Evolutionary conservation across 2,888 invertebrate species (phyloP).

Genomic region (Dromius quadrimaculatus): DNA sequence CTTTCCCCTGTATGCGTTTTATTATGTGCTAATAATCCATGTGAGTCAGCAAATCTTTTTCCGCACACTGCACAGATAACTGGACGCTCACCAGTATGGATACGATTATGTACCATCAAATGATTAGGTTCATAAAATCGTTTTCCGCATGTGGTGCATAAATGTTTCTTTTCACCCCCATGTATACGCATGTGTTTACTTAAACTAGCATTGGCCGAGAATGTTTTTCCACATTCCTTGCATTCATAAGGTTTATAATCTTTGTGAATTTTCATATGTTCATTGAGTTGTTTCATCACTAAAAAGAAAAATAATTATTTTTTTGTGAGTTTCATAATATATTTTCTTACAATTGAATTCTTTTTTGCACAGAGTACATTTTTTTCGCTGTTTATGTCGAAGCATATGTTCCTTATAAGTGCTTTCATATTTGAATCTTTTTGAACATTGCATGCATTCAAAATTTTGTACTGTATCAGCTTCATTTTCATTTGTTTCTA

Average conservation of each 20-base stretch:
- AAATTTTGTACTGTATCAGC: constrained; percentile 38
- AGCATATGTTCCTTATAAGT: constrained; percentile 60
- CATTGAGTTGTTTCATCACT: constrained; percentile 61
- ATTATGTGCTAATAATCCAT: constrained; percentile 61
- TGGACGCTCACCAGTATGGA: constrained; percentile 63
- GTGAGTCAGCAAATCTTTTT: constrained; percentile 62
- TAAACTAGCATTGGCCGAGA: constrained; percentile 59
- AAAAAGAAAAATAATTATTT: constrained; percentile 53
- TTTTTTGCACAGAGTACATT: constrained; percentile 61
- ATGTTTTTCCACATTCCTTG: constrained; percentile 61
- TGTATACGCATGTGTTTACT: constrained; percentile 62
- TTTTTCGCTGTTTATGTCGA: constrained; percentile 60
- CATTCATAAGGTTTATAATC: constrained; percentile 62
- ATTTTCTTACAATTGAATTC: constrained; percentile 61
- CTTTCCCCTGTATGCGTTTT: constrained; percentile 64
- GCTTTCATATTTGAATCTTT: constrained; percentile 59
- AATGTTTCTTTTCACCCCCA: constrained; percentile 61
- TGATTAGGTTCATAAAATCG: constrained; percentile 62
- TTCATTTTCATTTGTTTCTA: constrained; percentile 28
- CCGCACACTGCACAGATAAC: constrained; percentile 62
- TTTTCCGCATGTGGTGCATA: constrained; percentile 63
- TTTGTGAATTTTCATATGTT: constrained; percentile 59
- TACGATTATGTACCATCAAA: constrained; percentile 62
- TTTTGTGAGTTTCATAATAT: not conserved
- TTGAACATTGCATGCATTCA: constrained; percentile 59